Conservation (phyloP, 2,797 vertebrate genomes). For the Atherinosoma microstoma region DNA sequence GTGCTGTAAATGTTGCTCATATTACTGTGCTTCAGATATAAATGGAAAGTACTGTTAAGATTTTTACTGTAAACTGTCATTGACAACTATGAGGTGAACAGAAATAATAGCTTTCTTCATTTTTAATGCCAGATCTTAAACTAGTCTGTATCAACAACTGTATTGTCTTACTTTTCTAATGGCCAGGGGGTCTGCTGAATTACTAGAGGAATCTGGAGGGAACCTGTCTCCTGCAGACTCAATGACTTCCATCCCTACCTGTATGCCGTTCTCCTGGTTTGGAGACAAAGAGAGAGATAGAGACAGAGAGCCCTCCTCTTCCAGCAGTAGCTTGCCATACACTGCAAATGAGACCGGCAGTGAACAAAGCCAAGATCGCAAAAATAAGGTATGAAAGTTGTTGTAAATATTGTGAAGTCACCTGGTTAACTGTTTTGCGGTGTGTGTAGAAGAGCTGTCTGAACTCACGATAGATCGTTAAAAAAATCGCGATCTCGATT, state of each 20-base stretch:
- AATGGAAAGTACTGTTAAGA: not conserved
- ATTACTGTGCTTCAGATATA: not conserved
- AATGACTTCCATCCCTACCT: constrained; percentile 91
- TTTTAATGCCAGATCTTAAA: constrained; percentile 5
- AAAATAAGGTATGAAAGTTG: constrained; percentile 84
- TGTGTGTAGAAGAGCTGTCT: not conserved
- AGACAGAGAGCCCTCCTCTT: constrained; percentile 89
- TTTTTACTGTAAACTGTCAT: not conserved
- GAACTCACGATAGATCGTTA: not conserved
- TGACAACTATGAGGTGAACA: not conserved
- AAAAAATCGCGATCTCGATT: too few species aligned
- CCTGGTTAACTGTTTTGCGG: not conserved
- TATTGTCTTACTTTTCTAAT: not conserved
- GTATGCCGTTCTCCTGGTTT: constrained; percentile 96
- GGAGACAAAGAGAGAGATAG: constrained; percentile 90
- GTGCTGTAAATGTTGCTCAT: not conserved
- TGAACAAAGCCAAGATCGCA: constrained; percentile 88
- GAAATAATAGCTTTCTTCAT: constrained; percentile 1
- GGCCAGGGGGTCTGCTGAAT: constrained; percentile 88
- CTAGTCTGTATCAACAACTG: not conserved
- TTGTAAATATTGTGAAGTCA: not conserved
- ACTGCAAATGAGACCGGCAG: constrained; percentile 78
- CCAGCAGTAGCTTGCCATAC: constrained; percentile 86
- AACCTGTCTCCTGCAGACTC: constrained; percentile 92
- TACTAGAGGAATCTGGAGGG: constrained; percentile 89